Evolutionary conservation across 1,140 invertebrate species (phyloP), one percentile per base, ranked within the genome.

Genomic region (Euschistus heros): DNA sequence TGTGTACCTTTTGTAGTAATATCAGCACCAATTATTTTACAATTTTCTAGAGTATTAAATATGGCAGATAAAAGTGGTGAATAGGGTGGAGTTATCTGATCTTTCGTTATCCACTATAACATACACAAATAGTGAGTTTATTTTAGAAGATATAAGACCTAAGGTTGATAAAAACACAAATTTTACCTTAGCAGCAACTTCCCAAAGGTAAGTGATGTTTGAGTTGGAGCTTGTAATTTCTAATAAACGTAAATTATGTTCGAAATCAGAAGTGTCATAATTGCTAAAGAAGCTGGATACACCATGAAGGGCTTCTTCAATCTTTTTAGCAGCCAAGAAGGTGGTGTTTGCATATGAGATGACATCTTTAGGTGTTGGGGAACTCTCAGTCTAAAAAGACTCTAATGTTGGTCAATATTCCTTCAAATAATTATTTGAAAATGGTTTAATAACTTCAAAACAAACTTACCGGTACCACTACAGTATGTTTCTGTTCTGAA

Each of bases 1-100:
- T 97, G 94, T 42, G 93, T 95, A 60, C 94, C 94, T 74, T 85
- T 81, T 59, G 74, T 81, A 74, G 83, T 85, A 76, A 88, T 86
- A 74, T 88, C 87, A 15, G 87, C 89, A 63, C 82, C 76, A 2
- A 82, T 76, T 69, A 97, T 89, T 72, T 81, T 83, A 30, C 84
- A 78, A 60, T 77, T 81, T 46, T 84, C 80, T 69, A 95, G 76
- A 15, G 84, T 82, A 50, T 83, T 75, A 20, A 94, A 73, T 64
- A 94, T 78, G 70, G 82, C 81, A 44, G 89, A 89, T 70, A 89
- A 76, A 37, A 80, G 78, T 17, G 80, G 80, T 71, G 84, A 80
- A 42, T 54, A 61, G 13, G 18, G 26, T 20, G 67, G 67, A 26
- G 57, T 46, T 33, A 68, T 68, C 8, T 63, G 55, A 7, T 68